Evolutionary conservation across 2,888 invertebrate genomes (phyloP), one percentile per base, ranked within the genome.

Genomic region (Tiliacea aurago): DNA sequence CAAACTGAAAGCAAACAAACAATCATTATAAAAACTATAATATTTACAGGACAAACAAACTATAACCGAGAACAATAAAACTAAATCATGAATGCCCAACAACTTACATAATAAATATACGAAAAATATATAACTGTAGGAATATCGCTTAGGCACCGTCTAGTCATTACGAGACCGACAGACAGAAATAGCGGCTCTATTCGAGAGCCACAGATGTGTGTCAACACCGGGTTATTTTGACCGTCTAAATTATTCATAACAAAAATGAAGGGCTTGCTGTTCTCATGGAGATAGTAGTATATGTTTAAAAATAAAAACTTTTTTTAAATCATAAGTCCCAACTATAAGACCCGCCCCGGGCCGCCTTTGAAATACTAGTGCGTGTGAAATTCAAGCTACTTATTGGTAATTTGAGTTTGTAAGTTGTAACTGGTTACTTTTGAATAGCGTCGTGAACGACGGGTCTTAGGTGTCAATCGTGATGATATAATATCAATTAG

Each of bases 131-230:
- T 71, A 65, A 56, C 63, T 73, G 74, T 76, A 69, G 62, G 69
- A 81, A 74, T 85, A 71, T 72, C 65, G 90, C 89, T 89, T 92
- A 93, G 73, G 76, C 53, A 80, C 91, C 90, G 88, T 89, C 90
- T 86, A 87, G 92, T 94, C 94, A 95, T 95, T 94, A 95, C 90
- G 92, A 91, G 92, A 90, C 88, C 88, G 89, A 84, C 89, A 81
- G 90, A 91, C 93, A 90, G 90, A 95, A 95, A 95, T 95, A 95
- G 93, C 91, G 73, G 86, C 88, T 91, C 93, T 93, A 94, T 94
- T 93, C 90, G 91, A 89, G 92, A 90, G 85, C 80, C 91, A 84
- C 91, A 91, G 91, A 95, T 94, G 93, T 96, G 93, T 95, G 96
- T 95, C 95, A 95, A 93, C 95, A 91, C 91, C 85, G 86, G 89